phyloP scores from a whole-genome alignment of 2,797 vertebrate species.

The Pseudochromis fuscus region DNA sequence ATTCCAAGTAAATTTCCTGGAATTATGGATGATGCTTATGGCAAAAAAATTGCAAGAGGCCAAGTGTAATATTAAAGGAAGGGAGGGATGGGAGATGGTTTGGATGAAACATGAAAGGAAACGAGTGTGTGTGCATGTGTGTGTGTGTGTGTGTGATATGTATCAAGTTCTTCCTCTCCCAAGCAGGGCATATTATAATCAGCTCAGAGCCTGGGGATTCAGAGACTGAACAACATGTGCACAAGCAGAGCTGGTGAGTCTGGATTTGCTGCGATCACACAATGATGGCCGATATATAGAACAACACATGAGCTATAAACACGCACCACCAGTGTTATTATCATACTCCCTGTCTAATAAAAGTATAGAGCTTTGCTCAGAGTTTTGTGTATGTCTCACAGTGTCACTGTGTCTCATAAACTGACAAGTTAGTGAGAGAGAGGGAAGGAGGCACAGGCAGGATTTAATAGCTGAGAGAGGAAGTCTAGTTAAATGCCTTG shows the following conservation, averaged over 20 bases:
- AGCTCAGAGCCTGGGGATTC: conserved; percentile 61
- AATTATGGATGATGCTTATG: conserved; percentile 43
- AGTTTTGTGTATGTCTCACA: conserved; percentile 5
- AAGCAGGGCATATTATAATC: conserved; percentile 64
- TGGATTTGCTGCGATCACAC: conserved; percentile 58
- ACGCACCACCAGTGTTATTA: conserved; percentile 15
- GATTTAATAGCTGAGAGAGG: conserved; percentile 42
- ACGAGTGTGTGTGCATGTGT: conserved; percentile 32
- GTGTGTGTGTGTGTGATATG: conserved; percentile 23
- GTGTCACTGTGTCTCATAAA: conserved; percentile 7
- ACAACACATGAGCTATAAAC: conserved; percentile 32
- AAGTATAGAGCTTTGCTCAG: conserved; percentile 8
- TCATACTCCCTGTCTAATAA: conserved; percentile 37
- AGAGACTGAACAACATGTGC: conserved; percentile 48
- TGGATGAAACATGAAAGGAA: conserved; percentile 63
- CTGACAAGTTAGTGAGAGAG: conserved; percentile 14
- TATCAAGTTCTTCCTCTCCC: conserved; percentile 42
- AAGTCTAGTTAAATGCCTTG: conserved; percentile 66
- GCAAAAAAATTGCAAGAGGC: conserved; percentile 44
- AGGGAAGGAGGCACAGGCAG: conserved; percentile 39
- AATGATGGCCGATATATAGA: conserved; percentile 25
- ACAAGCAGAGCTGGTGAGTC: conserved; percentile 44
- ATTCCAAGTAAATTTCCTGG: conserved; percentile 35
- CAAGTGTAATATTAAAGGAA: conserved; percentile 40
- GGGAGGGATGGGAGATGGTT: conserved; percentile 11